Evolutionary conservation across 2,113 vertebrate species (phyloP), one percentile per base, ranked within the genome.

Genomic region (Halichoerus grypus): DNA sequence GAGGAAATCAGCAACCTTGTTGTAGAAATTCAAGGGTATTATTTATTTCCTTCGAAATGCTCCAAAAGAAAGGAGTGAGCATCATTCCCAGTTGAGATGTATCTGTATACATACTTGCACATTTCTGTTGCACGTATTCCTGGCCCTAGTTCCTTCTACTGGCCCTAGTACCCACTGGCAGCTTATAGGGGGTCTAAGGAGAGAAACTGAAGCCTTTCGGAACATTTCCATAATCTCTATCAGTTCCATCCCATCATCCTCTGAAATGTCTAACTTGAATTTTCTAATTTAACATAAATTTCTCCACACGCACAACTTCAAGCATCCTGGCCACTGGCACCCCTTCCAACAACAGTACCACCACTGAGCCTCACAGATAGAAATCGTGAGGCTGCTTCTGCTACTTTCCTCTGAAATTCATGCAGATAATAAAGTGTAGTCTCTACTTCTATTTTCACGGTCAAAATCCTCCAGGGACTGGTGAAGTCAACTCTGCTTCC

Each of bases 361-460:
- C 33, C 42, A 53, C 63, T 5, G 24, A 72, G 67, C 33, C 26
- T 63, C 57, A 33, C 53, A 88, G 19, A n/a, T 10, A 26, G 42
- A 77, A 88, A 6, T 4, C 39, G 85, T 51, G 8, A 22, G 84
- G 36, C 7, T 16, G 21, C 42, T 71, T 42, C 74, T 57, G 31
- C 36, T 61, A n/a, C 39, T 92, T 65, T 10, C 53, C 63, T 80
- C 36, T 80, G 80, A 95, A 94, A 90, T 84, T 36, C 63, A n/a
- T 33, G 57, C 88, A 86, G 39, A 84, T 92, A 87, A 88, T 26
- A 80, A 36, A 90, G 16, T 36, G 16, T 7, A 51, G 19, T n/a
- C 61, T 76, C 93, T n/a, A 53, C 31, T 81, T 86, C 81, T 95
- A 72, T 93, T 96, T 94, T 93, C 90, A 96, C 53, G 5, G 2